Conservation (phyloP, 2,113 vertebrate species). For the Sisor rabdophorus region DNA sequence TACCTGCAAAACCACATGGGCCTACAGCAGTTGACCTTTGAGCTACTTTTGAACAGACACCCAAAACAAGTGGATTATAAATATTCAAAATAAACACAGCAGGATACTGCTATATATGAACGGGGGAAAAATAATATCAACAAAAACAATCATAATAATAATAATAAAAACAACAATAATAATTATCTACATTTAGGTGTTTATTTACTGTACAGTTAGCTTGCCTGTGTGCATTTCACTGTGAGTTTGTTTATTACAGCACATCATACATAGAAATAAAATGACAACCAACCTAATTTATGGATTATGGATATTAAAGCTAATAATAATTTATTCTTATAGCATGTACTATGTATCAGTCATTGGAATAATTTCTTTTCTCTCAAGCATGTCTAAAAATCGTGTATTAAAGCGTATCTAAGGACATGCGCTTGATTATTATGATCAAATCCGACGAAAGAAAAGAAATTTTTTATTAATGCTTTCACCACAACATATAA, state of each 20-base stretch:
- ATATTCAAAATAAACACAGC: constrained; percentile 9
- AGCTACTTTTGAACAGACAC: constrained; percentile 30
- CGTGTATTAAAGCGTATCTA: neutral
- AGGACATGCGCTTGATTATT: neutral
- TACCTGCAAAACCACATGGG: neutral
- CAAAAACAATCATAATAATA: no score
- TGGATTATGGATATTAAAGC: neutral
- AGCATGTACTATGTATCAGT: neutral
- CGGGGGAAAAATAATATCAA: neutral
- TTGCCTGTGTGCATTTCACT: neutral
- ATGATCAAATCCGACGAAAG: neutral
- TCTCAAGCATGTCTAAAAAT: neutral
- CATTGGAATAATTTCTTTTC: neutral
- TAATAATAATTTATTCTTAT: neutral
- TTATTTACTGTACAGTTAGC: neutral
- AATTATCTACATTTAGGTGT: no score
- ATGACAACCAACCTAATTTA: neutral
- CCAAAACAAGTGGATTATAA: constrained; percentile 1
- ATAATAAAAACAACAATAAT: no score
- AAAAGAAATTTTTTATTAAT: neutral
- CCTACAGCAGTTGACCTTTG: constrained; percentile 17
- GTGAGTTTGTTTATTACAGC: neutral
- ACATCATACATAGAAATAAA: neutral
- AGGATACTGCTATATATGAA: neutral
- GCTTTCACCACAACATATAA: no score